Evolutionary conservation across 2,797 vertebrate genomes (phyloP), one percentile per base, ranked within the genome.

Genomic region (Tauraco hartlaubi): DNA sequence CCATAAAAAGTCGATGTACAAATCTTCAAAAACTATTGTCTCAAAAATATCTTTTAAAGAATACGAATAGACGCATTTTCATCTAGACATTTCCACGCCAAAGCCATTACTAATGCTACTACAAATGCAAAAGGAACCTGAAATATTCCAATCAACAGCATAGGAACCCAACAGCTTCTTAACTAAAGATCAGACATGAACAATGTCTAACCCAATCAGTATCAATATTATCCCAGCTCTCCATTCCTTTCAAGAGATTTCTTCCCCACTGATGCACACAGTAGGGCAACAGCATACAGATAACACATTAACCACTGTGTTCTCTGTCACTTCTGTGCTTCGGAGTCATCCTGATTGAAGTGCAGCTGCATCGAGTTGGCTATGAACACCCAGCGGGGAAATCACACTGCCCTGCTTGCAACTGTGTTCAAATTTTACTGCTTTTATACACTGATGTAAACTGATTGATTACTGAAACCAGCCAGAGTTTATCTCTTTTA

Each of bases 211-310:
- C 80, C 72, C 84, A 83, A 95, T 93, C 88, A 95, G n/a, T 25
- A 95, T 96, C 88, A 88, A 48, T 86, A 86, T 92, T 92, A 95
- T 33, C 49, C 73, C 85, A 90, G 75, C 67, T 90, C 76, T 48
- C 71, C 52, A 72, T 72, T 62, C 73, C 62, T 95, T 95, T 93
- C 92, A 95, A 44, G 29, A 2, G 33, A 58, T 86, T 92, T 72
- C 77, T 52, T 93, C 74, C 85, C 73, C 6, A 44, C 90, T 66
- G 79, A 16, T 59, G 69, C 44, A 75, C 86, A 17, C 91, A 83
- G 81, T 13, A 49, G 88, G 71, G 56, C 84, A 87, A 81, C 61
- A 89, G 75, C 78, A 48, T 1, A 66, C 68, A 87, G 81, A 71
- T 35, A 85, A 74, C 29, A 1, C 66, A 39, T 61, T 33, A 82